Evolutionary conservation across 2,113 vertebrate genomes (phyloP).

Genomic region (Clarias batrachus): DNA sequence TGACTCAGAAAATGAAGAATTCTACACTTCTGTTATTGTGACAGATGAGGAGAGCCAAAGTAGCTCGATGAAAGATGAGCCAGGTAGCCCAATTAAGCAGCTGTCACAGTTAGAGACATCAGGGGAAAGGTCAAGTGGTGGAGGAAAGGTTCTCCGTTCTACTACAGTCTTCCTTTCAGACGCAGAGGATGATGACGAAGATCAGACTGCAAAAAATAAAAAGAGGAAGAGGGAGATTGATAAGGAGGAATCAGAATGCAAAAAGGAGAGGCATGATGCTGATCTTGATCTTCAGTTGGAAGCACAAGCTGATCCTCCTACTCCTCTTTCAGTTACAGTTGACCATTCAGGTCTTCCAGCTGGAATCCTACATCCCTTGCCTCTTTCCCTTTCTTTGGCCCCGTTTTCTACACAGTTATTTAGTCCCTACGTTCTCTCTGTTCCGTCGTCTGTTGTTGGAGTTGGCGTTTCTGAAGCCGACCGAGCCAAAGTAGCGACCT

Average conservation of each 20-base stretch:
- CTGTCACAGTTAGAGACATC: slow-evolving; percentile 56
- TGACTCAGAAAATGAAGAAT: slow-evolving; percentile 72
- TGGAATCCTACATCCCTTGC: slow-evolving; percentile 67
- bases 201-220: slow-evolving; percentile 64
- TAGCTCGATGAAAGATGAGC: slow-evolving; percentile 62
- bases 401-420: slow-evolving; percentile 72
- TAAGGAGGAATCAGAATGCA: slow-evolving; percentile 65
- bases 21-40: slow-evolving; percentile 76
- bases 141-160: slow-evolving; percentile 75
- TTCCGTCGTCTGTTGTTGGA: slow-evolving; percentile 65
- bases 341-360: slow-evolving; percentile 60
- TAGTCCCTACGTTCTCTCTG: slow-evolving; percentile 73
- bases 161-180: slow-evolving; percentile 77
- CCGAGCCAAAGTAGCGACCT: slow-evolving; percentile 64
- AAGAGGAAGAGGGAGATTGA: slow-evolving; percentile 67
- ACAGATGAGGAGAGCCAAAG: slow-evolving; percentile 75
- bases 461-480: slow-evolving; percentile 58
- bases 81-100: slow-evolving; percentile 65
- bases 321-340: slow-evolving; percentile 56
- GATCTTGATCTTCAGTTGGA: slow-evolving; percentile 75
- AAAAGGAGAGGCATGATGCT: slow-evolving; percentile 69
- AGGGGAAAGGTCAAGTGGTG: slow-evolving; percentile 60
- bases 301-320: slow-evolving; percentile 73
- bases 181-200: slow-evolving; percentile 76
- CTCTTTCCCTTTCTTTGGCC: slow-evolving; percentile 66